Evolutionary conservation across 2,797 vertebrate genomes (phyloP), one percentile per base, ranked within the genome.

Genomic region (Gobio occitaniae): DNA sequence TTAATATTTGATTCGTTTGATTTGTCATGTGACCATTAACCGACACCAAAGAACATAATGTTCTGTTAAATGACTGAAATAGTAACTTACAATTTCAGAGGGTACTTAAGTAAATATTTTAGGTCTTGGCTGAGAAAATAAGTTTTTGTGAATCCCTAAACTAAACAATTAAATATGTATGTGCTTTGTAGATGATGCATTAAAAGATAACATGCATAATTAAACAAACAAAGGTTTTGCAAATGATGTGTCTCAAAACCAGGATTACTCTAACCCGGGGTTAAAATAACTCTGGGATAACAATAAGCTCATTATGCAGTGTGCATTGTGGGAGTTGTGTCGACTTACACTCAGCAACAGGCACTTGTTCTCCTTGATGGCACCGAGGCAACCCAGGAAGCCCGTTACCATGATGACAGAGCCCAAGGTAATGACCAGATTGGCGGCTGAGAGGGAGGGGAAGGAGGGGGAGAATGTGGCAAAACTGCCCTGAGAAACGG

Each of bases 311-410:
- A 38, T 12, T 83, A 25, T 78, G 86, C 50, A 88, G 54, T 47
- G 61, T 90, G 88, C 52, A 88, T 56, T 50, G 68, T 89, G 89
- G 83, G 89, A 77, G 66, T 0, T 68, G 75, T 4, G n/a, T n/a
- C 0, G 4, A 96, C 98, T 97, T 94, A 99, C 98, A 38, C 97
- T 99, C 90, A 99, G 92, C 72, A 99, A 95, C 89, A 99, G 96
- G 94, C 97, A 99, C 95, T 99, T 99, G 94, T 98, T 99, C 94
- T 99, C 98, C 94, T 99, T 99, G 95, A 99, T 98, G 94, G 98
- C 97, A 70, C 98, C 98, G 76, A 99, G 94, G 90, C 98, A 99
- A 44, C 98, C 98, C 69, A 99, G 94, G 92, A 99, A 99, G 54
- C 98, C 98, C 0, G 97, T 99, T 89, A 99, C 97, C 98, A 99